A percentile compares a stretch with the other conserved stretches of the same genome.
These are phyloP conservation scores for Chloropsis cyanopogon DNA, from an alignment of 2,113 vertebrate species.

Conservation along the genomic window DNA sequence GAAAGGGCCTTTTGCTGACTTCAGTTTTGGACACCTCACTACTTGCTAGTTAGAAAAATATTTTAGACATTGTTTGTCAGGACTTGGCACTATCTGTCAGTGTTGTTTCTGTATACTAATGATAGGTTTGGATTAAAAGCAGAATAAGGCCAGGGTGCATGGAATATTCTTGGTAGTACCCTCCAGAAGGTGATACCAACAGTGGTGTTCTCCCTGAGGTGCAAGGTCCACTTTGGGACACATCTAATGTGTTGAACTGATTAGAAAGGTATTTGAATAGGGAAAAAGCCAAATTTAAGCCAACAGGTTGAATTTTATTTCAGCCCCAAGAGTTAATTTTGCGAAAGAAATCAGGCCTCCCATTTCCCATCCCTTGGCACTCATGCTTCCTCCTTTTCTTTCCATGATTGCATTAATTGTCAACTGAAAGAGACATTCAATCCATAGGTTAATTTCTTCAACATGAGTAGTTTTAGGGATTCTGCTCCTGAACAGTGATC, in stretches of 20 bases:
- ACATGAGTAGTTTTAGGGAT: not conserved
- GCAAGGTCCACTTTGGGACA: not conserved
- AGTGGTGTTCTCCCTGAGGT: not conserved
- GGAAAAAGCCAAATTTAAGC: constrained; percentile 4
- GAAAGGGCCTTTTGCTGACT: not conserved
- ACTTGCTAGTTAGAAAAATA: not conserved
- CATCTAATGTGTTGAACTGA: not conserved
- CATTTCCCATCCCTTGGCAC: constrained; percentile 26
- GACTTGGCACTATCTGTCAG: not conserved
- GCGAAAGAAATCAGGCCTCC: constrained; percentile 1
- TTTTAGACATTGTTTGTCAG: not conserved
- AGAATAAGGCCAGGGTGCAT: not conserved
- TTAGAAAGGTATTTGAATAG: constrained; percentile 24
- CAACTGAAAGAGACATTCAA: not conserved
- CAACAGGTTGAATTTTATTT: constrained; percentile 54
- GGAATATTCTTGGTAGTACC: not conserved
- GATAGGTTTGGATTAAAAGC: not conserved
- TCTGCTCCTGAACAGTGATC: not conserved
- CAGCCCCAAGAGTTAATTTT: constrained; percentile 6
- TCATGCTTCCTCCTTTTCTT: not conserved
- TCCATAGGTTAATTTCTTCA: not conserved
- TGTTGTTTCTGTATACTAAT: not conserved
- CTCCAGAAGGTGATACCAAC: not conserved
- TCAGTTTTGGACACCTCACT: not conserved
- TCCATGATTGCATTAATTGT: not conserved